These are phyloP conservation scores for Silurus glanis DNA, from an alignment of 2,113 vertebrate genomes.

Conservation along the genomic window DNA sequence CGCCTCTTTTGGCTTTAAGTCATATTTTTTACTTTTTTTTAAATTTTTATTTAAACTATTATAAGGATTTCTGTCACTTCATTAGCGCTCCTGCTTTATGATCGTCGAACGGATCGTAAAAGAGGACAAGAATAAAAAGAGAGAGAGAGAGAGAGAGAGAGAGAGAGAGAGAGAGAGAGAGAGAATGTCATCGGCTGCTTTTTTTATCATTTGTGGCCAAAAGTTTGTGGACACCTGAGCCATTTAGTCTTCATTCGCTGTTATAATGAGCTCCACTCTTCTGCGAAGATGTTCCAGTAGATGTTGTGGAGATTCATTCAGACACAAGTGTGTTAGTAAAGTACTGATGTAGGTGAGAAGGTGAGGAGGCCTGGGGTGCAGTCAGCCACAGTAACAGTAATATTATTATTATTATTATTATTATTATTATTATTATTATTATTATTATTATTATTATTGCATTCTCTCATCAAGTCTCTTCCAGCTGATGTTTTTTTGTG, in stretches of 20 bases:
- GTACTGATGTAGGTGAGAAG: too few relatives aligned
- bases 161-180: slow-evolving; percentile 44
- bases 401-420: neutral
- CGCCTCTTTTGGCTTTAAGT: slow-evolving; percentile 9
- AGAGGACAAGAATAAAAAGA: slow-evolving; percentile 60
- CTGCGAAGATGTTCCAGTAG: too few relatives aligned
- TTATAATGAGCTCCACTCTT: too few relatives aligned
- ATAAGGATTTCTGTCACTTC: slow-evolving; percentile 60
- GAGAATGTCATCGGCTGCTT: slow-evolving; percentile 68
- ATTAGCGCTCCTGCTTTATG: slow-evolving; percentile 72
- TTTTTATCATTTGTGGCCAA: too few relatives aligned
- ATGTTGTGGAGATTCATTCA: too few relatives aligned
- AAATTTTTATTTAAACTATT: neutral
- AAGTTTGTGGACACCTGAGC: too few relatives aligned
- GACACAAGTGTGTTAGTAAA: too few relatives aligned
- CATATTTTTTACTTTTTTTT: slow-evolving; percentile 9
- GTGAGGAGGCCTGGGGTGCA: too few relatives aligned
- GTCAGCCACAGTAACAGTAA: neutral
- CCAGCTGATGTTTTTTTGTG: too few relatives aligned
- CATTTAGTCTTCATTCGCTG: too few relatives aligned
- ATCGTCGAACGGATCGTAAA: slow-evolving; percentile 73
- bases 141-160: neutral
- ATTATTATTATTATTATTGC: too few relatives aligned
- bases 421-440: neutral
- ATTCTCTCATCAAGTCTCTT: too few relatives aligned